A percentile compares a stretch with the other conserved stretches of the same genome.
These are phyloP conservation scores for Minunthozetes semirufus DNA, from an alignment of 2,888 invertebrate species.

Conservation along the genomic window DNA sequence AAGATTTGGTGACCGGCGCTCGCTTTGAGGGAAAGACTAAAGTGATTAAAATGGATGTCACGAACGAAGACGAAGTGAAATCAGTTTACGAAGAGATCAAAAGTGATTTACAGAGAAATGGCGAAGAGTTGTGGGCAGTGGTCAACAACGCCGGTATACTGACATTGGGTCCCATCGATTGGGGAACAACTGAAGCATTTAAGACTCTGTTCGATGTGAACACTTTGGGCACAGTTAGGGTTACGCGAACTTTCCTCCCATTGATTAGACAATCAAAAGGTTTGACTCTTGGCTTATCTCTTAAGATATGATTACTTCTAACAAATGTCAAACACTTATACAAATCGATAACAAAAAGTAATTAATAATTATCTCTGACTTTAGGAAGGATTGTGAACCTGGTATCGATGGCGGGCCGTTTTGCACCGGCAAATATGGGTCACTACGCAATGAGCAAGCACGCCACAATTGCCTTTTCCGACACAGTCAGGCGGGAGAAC, in stretches of 20 bases:
- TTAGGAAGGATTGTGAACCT: slow-evolving; percentile 45
- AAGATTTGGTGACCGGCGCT: background rate
- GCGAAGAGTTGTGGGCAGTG: slow-evolving; percentile 51
- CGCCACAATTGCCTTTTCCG: slow-evolving; percentile 46
- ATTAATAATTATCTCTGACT: background rate
- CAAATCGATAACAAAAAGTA: background rate
- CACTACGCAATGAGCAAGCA: slow-evolving; percentile 46
- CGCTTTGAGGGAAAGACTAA: slow-evolving; percentile 40
- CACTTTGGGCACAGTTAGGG: slow-evolving; percentile 45
- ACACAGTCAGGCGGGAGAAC: slow-evolving; percentile 46
- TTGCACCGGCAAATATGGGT: background rate
- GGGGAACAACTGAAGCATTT: slow-evolving; percentile 50
- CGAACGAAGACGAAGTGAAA: slow-evolving; percentile 46
- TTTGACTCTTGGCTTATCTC: background rate
- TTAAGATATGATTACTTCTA: background rate
- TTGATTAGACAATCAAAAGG: slow-evolving; percentile 44
- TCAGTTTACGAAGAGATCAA: slow-evolving; percentile 27
- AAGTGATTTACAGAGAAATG: background rate
- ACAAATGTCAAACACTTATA: too few relatives aligned
- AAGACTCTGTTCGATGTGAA: slow-evolving; percentile 46
- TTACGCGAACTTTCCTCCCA: slow-evolving; percentile 46
- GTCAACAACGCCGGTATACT: slow-evolving; percentile 54
- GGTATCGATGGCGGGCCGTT: slow-evolving; percentile 44
- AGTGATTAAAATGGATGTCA: slow-evolving; percentile 47
- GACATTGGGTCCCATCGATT: slow-evolving; percentile 50